phyloP scores from a whole-genome alignment of 2,113 vertebrate species.

The Gorsachius goisagi region DNA sequence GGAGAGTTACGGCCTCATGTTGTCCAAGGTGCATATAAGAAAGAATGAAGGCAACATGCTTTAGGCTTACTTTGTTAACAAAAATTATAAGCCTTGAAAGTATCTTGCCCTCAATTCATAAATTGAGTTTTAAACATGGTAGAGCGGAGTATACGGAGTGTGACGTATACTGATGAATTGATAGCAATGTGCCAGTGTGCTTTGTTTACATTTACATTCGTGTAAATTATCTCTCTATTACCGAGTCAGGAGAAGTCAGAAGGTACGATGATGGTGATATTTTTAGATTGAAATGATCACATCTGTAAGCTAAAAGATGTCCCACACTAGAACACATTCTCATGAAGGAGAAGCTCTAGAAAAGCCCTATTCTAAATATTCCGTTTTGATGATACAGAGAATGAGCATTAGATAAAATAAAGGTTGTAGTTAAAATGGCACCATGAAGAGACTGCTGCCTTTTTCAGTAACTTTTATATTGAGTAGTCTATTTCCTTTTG shows the following conservation, averaged over 20 bases:
- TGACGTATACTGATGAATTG: rapidly evolving
- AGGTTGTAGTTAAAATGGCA: not conserved
- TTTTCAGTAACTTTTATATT: not conserved
- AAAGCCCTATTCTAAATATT: not conserved
- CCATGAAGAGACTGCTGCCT: not conserved
- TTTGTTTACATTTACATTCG: not conserved
- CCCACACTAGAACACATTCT: not conserved
- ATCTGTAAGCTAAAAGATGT: not conserved
- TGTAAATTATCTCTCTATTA: not conserved
- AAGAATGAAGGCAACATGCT: not conserved
- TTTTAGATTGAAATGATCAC: not conserved
- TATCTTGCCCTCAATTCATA: not conserved
- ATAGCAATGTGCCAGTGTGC: not conserved
- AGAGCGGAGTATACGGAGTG: not conserved
- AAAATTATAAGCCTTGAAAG: not conserved
- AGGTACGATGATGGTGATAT: not conserved
- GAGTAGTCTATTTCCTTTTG: not conserved
- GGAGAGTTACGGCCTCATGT: not conserved
- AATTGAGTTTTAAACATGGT: not conserved
- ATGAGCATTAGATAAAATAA: not conserved
- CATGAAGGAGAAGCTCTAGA: not conserved
- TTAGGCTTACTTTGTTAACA: not conserved
- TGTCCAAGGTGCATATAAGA: not conserved
- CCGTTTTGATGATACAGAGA: not conserved
- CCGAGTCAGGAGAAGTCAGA: not conserved